phyloP scores from a whole-genome alignment of 2,888 invertebrate species.

The Leptothorax acervorum region DNA sequence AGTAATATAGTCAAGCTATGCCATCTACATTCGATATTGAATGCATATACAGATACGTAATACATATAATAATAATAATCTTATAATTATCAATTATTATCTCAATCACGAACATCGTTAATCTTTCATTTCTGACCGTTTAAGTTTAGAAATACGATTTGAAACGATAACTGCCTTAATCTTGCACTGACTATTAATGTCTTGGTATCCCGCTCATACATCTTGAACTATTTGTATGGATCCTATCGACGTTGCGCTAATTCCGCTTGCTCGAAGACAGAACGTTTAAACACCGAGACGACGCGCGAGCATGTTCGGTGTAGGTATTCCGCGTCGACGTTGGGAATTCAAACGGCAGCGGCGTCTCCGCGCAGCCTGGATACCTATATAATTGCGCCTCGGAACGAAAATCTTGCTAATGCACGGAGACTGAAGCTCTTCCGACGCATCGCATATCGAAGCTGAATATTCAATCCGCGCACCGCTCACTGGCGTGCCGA shows the following conservation, averaged over 20 bases:
- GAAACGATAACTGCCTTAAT: not conserved
- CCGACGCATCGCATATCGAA: slow-evolving; percentile 23
- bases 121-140: not conserved
- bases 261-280: slow-evolving; percentile 6
- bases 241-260: slow-evolving; percentile 20
- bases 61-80: not conserved
- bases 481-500: slow-evolving; percentile 17
- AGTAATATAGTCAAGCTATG: not conserved
- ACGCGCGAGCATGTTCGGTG: not conserved
- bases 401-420: slow-evolving; percentile 54
- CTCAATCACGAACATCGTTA: not conserved
- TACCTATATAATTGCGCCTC: slow-evolving; percentile 41
- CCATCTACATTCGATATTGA: not conserved
- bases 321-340: slow-evolving; percentile 20
- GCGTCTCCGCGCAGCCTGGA: not conserved
- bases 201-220: not conserved
- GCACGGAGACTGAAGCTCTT: slow-evolving; percentile 40
- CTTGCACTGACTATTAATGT: not conserved
- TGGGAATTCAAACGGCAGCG: slow-evolving; percentile 17
- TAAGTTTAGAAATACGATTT: not conserved
- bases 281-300: slow-evolving; percentile 2
- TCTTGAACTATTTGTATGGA: not conserved
- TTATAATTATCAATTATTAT: not conserved
- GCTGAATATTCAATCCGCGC: slow-evolving; percentile 47
- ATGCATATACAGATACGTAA: not conserved